Evolutionary conservation across 2,888 invertebrate genomes (phyloP).

Genomic region (Lydus trimaculatus): DNA sequence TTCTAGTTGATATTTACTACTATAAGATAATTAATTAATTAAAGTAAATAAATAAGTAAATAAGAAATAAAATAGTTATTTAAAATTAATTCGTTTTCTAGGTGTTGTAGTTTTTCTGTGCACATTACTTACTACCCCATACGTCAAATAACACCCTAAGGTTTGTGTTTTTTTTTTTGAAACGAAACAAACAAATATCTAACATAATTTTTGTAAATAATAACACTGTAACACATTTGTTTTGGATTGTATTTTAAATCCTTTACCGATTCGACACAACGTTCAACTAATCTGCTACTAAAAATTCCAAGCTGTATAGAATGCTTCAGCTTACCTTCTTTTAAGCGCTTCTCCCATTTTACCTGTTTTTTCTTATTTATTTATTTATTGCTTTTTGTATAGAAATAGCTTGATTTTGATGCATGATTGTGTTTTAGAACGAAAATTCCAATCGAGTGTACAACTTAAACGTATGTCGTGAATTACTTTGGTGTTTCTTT

Average conservation of each 20-base stretch:
- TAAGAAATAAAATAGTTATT: slow-evolving; percentile 37
- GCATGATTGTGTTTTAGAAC: neutral
- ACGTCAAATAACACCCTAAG: slow-evolving; percentile 45
- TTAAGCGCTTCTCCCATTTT: neutral
- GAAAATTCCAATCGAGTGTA: neutral
- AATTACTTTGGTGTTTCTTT: no score
- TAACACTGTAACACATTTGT: neutral
- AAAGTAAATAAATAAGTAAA: neutral
- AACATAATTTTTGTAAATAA: slow-evolving; percentile 18
- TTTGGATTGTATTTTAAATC: neutral
- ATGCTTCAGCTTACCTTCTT: slow-evolving; percentile 8
- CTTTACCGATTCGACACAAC: neutral
- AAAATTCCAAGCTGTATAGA: slow-evolving; percentile 9
- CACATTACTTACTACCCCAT: slow-evolving; percentile 50
- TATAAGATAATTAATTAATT: slow-evolving; percentile 14
- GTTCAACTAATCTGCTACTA: neutral
- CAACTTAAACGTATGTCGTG: neutral
- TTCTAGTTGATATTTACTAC: slow-evolving; percentile 39
- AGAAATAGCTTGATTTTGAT: neutral
- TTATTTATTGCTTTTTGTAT: neutral
- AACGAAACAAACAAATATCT: slow-evolving; percentile 1
- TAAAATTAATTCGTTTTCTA: slow-evolving; percentile 49
- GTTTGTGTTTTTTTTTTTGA: slow-evolving; percentile 39
- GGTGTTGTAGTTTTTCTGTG: slow-evolving; percentile 51
- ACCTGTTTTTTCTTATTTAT: no score